These are phyloP conservation scores for Orycteropus afer DNA, from an alignment of 2,113 vertebrate species.

Conservation along the genomic window DNA sequence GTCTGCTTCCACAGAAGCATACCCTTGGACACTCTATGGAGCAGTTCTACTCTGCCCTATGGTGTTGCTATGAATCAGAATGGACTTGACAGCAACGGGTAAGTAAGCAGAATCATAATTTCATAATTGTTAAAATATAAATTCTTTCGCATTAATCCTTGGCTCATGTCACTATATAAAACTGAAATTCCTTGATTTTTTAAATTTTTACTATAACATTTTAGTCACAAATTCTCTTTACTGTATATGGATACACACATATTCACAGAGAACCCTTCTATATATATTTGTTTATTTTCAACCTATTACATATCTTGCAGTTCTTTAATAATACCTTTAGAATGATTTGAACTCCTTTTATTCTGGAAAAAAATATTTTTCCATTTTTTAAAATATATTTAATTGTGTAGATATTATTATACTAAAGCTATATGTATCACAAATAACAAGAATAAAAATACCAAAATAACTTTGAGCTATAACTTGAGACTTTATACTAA, in stretches of 20 bases:
- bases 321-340: not conserved
- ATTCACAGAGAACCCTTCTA: not conserved
- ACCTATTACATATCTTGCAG: not conserved
- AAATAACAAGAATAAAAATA: slow-evolving; percentile 78
- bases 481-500: slow-evolving; percentile 43
- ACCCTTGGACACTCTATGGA: no score
- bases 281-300: not conserved
- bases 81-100: no score
- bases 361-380: not conserved
- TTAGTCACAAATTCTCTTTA: not conserved
- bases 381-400: slow-evolving; percentile 29
- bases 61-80: no score
- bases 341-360: slow-evolving; percentile 29
- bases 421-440: slow-evolving; percentile 79
- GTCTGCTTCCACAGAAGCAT: no score
- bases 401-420: slow-evolving; percentile 40
- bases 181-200: not conserved
- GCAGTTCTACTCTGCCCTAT: no score
- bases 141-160: not conserved
- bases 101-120: not conserved
- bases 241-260: not conserved
- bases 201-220: not conserved
- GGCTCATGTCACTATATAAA: not conserved
- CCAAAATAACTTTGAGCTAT: slow-evolving; percentile 76
- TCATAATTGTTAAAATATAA: not conserved